These are phyloP conservation scores for Misgurnus mizolepis DNA, from an alignment of 2,113 vertebrate genomes.

Conservation along the genomic window DNA sequence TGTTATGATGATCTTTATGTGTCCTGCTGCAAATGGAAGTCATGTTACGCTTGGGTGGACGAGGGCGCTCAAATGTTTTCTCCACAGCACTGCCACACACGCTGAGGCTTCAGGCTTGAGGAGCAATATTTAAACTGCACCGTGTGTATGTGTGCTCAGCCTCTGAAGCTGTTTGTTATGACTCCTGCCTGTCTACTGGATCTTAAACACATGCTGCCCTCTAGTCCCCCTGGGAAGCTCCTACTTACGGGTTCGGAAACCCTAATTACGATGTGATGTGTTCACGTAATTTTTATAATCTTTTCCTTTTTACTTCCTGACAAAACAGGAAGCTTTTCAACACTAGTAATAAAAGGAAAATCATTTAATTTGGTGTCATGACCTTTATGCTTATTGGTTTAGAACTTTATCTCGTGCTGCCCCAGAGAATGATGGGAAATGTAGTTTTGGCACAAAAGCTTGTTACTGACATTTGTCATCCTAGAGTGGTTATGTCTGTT, in stretches of 20 bases:
- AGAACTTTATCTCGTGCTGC: too few relatives aligned
- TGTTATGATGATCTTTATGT: slow-evolving; percentile 72
- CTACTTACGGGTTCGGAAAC: neutral
- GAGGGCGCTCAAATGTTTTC: slow-evolving; percentile 59
- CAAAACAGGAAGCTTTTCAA: too few relatives aligned
- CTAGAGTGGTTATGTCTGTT: too few relatives aligned
- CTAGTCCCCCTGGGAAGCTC: neutral
- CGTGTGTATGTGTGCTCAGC: slow-evolving; percentile 7
- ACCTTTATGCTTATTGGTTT: too few relatives aligned
- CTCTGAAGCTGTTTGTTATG: slow-evolving; percentile 24
- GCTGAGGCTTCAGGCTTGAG: slow-evolving; percentile 20
- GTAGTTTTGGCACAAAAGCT: too few relatives aligned
- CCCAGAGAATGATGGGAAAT: too few relatives aligned
- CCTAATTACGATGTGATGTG: neutral
- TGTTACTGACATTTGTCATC: too few relatives aligned
- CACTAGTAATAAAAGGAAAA: too few relatives aligned
- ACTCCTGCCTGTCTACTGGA: slow-evolving; percentile 5
- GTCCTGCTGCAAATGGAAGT: slow-evolving; percentile 73
- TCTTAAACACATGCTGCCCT: slow-evolving; percentile 30
- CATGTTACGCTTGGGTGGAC: slow-evolving; percentile 62
- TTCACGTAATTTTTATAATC: neutral
- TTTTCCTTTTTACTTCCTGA: too few relatives aligned
- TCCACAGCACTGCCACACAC: slow-evolving; percentile 32
- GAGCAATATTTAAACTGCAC: slow-evolving; percentile 28
- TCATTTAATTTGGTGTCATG: too few relatives aligned